These are phyloP conservation scores for Papilio protenor DNA, from an alignment of 2,888 invertebrate species.

Conservation along the genomic window DNA sequence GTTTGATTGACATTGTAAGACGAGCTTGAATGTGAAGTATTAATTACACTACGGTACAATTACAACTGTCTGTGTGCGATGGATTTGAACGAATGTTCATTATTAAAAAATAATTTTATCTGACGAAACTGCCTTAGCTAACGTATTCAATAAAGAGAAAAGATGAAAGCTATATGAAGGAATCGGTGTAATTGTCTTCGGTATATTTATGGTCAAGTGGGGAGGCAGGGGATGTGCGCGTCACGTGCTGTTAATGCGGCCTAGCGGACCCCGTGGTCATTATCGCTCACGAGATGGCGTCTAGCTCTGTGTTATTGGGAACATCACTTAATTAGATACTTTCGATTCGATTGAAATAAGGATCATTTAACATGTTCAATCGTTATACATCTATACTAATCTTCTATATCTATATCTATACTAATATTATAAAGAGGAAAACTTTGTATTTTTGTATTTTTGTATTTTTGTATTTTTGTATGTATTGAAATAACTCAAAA, in stretches of 20 bases:
- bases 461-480: too few species aligned
- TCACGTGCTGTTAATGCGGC: slow-evolving; percentile 49
- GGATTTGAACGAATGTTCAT: background rate
- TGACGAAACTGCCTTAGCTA: background rate
- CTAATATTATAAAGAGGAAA: too few species aligned
- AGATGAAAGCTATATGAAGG: background rate
- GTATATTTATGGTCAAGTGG: slow-evolving; percentile 42
- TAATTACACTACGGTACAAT: slow-evolving; percentile 32
- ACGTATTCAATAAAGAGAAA: background rate
- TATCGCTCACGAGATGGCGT: slow-evolving; percentile 35
- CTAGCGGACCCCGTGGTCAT: slow-evolving; percentile 32
- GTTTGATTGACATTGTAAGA: slow-evolving; percentile 38
- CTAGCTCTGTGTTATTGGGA: slow-evolving; percentile 43
- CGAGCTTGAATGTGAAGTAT: slow-evolving; percentile 30
- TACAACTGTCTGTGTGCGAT: slow-evolving; percentile 22
- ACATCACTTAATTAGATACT: slow-evolving; percentile 33
- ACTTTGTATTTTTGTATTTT: too few species aligned
- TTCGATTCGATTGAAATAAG: slow-evolving; percentile 8
- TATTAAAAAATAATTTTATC: background rate
- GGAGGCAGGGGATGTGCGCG: slow-evolving; percentile 23
- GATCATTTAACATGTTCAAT: background rate
- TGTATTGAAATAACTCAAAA: too few species aligned
- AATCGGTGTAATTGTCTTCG: slow-evolving; percentile 17
- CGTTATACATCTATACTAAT: too few species aligned
- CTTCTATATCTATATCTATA: too few species aligned